Conservation (phyloP, 2,797 vertebrate genomes). For the Champsocephalus gunnari region DNA sequence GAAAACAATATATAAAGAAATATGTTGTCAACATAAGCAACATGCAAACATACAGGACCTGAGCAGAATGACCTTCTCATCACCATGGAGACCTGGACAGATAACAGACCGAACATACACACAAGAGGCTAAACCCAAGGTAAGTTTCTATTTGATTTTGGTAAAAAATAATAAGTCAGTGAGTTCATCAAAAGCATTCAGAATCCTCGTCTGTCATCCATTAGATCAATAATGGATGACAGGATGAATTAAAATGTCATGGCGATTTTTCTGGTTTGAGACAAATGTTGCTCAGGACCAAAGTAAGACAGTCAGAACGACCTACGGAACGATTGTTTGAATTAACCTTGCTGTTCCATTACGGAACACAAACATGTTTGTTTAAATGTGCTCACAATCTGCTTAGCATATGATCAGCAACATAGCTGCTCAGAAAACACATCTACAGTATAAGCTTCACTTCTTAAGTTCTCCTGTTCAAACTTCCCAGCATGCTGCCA, state of each 20-base stretch:
- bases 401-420: background rate
- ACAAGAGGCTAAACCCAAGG: background rate
- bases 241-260: background rate
- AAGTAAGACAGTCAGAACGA: background rate
- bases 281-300: background rate
- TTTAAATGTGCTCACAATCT: background rate
- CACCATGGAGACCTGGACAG: background rate
- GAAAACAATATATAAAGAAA: background rate
- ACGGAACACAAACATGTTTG: background rate
- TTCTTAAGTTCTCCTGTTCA: background rate
- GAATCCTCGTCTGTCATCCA: background rate
- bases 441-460: background rate
- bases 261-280: background rate
- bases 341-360: background rate
- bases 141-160: slow-evolving; percentile 11
- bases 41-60: background rate
- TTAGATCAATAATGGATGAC: too few relatives aligned
- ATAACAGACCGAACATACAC: background rate
- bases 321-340: background rate
- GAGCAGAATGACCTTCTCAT: background rate
- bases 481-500: background rate
- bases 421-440: background rate
- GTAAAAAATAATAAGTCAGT: background rate
- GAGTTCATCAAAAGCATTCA: background rate
- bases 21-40: background rate